A percentile compares a stretch with the other conserved stretches of the same genome.
phyloP scores from a whole-genome alignment of 1,140 invertebrate genomes.

The Papilio polyxenes region DNA sequence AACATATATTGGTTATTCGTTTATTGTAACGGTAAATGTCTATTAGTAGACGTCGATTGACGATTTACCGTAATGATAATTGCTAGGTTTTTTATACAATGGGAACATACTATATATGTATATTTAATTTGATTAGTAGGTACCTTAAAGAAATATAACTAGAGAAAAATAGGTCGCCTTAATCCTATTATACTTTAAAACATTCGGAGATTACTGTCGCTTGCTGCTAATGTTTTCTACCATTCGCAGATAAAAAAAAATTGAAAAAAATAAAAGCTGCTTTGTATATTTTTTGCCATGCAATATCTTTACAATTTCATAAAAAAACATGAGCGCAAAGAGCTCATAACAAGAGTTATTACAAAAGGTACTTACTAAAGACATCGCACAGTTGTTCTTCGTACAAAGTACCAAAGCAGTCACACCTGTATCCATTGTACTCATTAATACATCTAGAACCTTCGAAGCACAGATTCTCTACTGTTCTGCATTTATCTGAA shows the following conservation, averaged over 20 bases:
- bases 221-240: no score
- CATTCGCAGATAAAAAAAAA: no score
- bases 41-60: not conserved
- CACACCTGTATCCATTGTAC: conserved; percentile 91
- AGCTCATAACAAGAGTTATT: no score
- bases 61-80: not conserved
- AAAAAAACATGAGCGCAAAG: no score
- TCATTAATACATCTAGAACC: conserved; percentile 93
- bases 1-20: conserved; percentile 2
- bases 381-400: conserved; percentile 95
- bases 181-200: not conserved
- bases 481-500: conserved; percentile 88
- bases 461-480: conserved; percentile 91
- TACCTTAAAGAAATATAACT: no score
- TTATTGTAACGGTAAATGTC: not conserved
- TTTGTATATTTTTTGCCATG: no score
- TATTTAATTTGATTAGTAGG: no score
- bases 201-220: not conserved
- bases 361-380: conserved; percentile 86
- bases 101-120: no score
- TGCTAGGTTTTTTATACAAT: not conserved
- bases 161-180: not conserved
- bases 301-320: no score
- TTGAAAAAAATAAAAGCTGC: no score
- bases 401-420: conserved; percentile 95